phyloP scores from a whole-genome alignment of 1,140 invertebrate species.

The Globodera rostochiensis region DNA sequence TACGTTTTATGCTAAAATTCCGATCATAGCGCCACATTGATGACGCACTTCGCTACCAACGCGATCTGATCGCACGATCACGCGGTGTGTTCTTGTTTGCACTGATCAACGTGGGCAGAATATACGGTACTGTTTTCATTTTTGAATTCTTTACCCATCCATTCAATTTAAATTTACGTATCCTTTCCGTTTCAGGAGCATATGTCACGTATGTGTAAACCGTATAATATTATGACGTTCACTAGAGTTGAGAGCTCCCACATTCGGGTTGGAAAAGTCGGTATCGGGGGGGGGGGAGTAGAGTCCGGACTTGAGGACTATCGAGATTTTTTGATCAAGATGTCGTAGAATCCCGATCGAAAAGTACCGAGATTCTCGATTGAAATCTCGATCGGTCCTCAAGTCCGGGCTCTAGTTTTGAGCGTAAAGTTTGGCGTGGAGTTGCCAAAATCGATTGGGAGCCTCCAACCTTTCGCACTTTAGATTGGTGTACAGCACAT shows the following conservation, averaged over 20 bases:
- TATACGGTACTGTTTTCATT: conserved; percentile 30
- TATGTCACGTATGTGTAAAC: conserved; percentile 34
- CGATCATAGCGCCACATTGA: conserved; percentile 54
- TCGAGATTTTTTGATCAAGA: too few relatives aligned
- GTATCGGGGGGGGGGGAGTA: too few relatives aligned
- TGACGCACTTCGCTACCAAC: conserved; percentile 62
- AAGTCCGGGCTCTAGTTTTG: too few relatives aligned
- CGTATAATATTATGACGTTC: too few relatives aligned
- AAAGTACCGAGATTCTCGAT: too few relatives aligned
- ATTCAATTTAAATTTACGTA: neutral
- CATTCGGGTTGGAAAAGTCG: too few relatives aligned
- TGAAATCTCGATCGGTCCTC: too few relatives aligned
- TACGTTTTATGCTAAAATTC: neutral
- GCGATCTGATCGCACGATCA: conserved; percentile 50
- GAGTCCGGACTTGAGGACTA: too few relatives aligned
- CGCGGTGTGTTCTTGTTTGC: conserved; percentile 61
- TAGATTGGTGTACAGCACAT: conserved; percentile 65
- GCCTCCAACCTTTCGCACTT: neutral
- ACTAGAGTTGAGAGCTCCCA: too few relatives aligned
- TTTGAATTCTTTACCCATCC: too few relatives aligned
- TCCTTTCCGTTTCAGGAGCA: neutral
- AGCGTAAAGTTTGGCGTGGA: neutral
- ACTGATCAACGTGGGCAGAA: conserved; percentile 52
- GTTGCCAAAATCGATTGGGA: conserved; percentile 43
- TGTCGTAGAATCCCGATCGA: too few relatives aligned